Percentiles rank a stretch among this genome's conserved stretches.
Evolutionary conservation across 2,113 vertebrate species (phyloP).

Genomic region (Pelodiscus sinensis): DNA sequence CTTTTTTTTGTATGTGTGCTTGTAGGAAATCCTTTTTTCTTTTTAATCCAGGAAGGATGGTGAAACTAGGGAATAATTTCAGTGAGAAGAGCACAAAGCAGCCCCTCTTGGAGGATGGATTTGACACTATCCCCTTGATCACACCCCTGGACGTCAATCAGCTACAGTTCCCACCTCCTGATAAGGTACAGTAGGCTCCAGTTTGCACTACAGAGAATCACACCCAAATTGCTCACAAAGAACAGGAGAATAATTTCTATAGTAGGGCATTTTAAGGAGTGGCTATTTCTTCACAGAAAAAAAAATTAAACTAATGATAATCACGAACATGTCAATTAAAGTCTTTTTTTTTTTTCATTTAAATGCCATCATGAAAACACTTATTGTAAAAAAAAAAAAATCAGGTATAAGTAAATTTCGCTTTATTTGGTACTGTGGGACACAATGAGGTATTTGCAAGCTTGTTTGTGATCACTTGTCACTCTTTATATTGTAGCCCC

Average conservation of each 20-base stretch:
- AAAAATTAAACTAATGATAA: neutral
- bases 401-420: neutral
- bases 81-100: slow-evolving; percentile 90
- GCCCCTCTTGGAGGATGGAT: slow-evolving; percentile 89
- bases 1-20: slow-evolving; percentile 15
- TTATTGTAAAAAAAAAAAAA: no score
- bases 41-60: slow-evolving; percentile 80
- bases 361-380: neutral
- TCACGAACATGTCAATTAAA: neutral
- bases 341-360: neutral
- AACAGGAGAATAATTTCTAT: slow-evolving; percentile 71
- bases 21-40: slow-evolving; percentile 40
- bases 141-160: slow-evolving; percentile 95
- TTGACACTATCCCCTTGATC: slow-evolving; percentile 96
- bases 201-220: slow-evolving; percentile 59
- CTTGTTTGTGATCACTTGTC: neutral
- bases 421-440: neutral
- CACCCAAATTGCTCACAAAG: slow-evolving; percentile 49
- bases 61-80: slow-evolving; percentile 95
- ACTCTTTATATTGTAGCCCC: neutral
- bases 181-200: slow-evolving; percentile 85
- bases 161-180: slow-evolving; percentile 92
- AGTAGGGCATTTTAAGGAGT: neutral
- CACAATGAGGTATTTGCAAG: fast-evolving
- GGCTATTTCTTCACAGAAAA: neutral